Conservation (phyloP, 1,140 invertebrate species). For the Neodiprion fabricii region DNA sequence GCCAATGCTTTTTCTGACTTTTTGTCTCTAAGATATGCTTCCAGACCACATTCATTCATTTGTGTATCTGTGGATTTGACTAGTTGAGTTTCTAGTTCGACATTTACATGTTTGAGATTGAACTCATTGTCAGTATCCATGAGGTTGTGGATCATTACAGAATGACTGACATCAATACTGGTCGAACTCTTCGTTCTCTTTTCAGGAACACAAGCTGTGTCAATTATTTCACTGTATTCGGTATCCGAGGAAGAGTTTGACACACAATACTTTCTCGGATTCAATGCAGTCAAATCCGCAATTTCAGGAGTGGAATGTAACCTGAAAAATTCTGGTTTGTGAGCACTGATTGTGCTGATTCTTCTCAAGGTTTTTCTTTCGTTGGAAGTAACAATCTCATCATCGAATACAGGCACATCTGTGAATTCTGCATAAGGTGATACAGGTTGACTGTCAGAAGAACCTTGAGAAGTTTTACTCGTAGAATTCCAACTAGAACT, state of each 20-base stretch:
- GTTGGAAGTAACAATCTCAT: conserved; percentile 8
- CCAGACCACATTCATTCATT: background rate
- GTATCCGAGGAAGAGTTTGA: conserved; percentile 12
- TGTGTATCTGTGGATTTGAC: background rate
- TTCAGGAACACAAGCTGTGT: background rate
- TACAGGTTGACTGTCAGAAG: background rate
- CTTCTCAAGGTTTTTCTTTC: conserved; percentile 18
- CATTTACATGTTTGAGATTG: conserved; percentile 7
- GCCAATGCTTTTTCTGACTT: background rate
- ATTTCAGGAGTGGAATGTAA: background rate
- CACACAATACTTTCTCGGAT: background rate
- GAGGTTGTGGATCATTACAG: background rate
- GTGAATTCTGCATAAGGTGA: background rate
- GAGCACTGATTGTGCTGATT: conserved; percentile 24
- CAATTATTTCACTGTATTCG: background rate
- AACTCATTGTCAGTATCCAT: background rate
- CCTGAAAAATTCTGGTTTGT: background rate
- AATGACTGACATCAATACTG: background rate
- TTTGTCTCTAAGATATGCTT: background rate
- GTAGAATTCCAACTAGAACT: conserved; percentile 32
- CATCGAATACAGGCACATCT: conserved; percentile 4
- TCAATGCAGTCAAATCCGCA: conserved; percentile 9
- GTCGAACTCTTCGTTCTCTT: background rate
- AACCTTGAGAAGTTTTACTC: conserved; percentile 14
- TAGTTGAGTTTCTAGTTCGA: background rate